These are phyloP conservation scores for Cheirogaleus major DNA, from an alignment of 2,797 vertebrate species.

Conservation along the genomic window DNA sequence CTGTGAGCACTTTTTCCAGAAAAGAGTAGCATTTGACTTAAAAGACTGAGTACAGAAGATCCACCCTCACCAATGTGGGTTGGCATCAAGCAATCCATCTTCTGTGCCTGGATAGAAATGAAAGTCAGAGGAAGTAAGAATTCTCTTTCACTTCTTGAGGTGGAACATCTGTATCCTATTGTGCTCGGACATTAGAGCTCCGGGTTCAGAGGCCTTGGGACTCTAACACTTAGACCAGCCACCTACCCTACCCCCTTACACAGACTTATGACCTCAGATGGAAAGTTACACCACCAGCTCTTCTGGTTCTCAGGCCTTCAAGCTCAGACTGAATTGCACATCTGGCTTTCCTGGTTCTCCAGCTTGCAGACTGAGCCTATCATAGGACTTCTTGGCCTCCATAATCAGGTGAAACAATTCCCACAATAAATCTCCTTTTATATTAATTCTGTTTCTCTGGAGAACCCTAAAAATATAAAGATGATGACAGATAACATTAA, in stretches of 20 bases:
- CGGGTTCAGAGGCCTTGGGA: neutral
- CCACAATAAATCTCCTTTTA: neutral
- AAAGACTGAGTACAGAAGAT: neutral
- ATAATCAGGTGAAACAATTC: neutral
- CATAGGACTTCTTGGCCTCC: neutral
- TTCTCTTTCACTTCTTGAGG: neutral
- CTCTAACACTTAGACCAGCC: neutral
- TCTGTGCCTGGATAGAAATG: neutral
- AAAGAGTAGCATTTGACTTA: neutral
- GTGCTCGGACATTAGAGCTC: neutral
- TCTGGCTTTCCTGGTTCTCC: neutral
- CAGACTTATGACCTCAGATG: neutral
- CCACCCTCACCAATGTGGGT: neutral
- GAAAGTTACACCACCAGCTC: neutral
- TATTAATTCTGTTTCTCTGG: neutral
- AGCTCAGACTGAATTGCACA: neutral
- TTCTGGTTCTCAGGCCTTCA: neutral
- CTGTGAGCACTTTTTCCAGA: neutral
- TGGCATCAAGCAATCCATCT: neutral
- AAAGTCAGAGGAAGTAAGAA: neutral
- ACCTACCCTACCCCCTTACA: neutral
- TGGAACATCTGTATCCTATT: neutral
- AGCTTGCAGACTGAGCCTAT: neutral
- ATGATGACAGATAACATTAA: neutral
- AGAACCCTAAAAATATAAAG: neutral